These are phyloP conservation scores for Drosophila macrospina DNA, from an alignment of 2,888 invertebrate species.

Conservation along the genomic window DNA sequence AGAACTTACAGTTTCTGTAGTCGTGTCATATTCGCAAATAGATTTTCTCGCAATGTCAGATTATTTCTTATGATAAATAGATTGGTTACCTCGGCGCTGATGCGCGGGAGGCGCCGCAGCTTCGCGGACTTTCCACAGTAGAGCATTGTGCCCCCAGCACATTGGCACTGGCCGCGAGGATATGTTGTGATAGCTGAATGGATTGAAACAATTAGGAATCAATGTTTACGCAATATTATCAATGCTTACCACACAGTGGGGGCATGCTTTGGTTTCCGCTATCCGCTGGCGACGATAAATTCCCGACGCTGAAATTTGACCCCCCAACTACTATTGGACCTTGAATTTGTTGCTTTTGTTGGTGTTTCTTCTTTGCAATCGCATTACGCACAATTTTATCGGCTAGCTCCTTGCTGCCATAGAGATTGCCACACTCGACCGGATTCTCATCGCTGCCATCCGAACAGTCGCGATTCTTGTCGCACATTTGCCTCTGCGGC, in stretches of 20 bases:
- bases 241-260: conserved; percentile 58
- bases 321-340: conserved; percentile 28
- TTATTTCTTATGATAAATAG: conserved; percentile 82
- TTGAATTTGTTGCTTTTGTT: conserved; percentile 29
- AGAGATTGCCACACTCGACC: conserved; percentile 84
- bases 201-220: conserved; percentile 6
- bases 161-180: conserved; percentile 80
- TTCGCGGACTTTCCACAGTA: conserved; percentile 78
- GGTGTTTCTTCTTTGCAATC: conserved; percentile 74
- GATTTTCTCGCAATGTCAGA: conserved; percentile 75
- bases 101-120: conserved; percentile 68
- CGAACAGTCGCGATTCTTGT: conserved; percentile 86
- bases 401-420: conserved; percentile 83
- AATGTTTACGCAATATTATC: conserved; percentile 6
- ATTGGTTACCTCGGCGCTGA: conserved; percentile 81
- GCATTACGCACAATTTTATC: conserved; percentile 83
- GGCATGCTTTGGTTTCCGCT: conserved; percentile 41
- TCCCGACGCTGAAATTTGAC: conserved; percentile 50
- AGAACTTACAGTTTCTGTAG: conserved; percentile 78
- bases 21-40: conserved; percentile 71
- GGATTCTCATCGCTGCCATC: conserved; percentile 86
- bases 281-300: conserved; percentile 41
- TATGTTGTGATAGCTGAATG: conserved; percentile 83
- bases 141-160: conserved; percentile 71
- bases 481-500: conserved; percentile 87